Evolutionary conservation across 2,797 vertebrate species (phyloP), one percentile per base, ranked within the genome.

Genomic region (Knipowitschia caucasica): DNA sequence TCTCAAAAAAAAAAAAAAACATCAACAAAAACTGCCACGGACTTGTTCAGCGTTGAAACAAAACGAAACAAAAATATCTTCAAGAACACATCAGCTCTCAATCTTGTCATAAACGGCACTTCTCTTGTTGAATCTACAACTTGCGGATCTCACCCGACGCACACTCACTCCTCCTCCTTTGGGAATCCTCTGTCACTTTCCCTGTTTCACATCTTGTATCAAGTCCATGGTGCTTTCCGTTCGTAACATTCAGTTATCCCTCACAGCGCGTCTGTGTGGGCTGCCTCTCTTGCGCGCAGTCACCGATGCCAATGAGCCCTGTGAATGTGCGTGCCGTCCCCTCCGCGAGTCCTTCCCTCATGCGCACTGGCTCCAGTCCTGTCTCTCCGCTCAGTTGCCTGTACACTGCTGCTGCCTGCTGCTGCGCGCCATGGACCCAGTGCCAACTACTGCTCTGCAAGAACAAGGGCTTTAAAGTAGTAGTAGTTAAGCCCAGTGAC

Each of bases 361-460:
- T 55, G 65, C 66, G 67, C 71, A 54, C 69, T 69, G 45, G 56
- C 69, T 63, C 50, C 79, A 75, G 69, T 85, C 84, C 79, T 77
- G 69, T 85, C 84, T 82, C 78, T 78, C 70, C 58, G 58, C 74
- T 81, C 72, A 62, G 62, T 72, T 71, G 45, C 27, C 45, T 47
- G 26, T 31, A 14, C 18, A 31, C 45, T 31, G 59, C 45, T 31
- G 59, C 69, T 52, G 58, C 64, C 55, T 64, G 69, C 77, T 67
- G 75, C 73, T 72, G 64, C 53, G 71, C 67, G 67, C 72, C 64
- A 72, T 65, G 59, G 39, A 69, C 27, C 11, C n/a, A 44, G 26
- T 18, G 62, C 69, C 75, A 62, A 67, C 75, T 53, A 70, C 69
- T 67, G 65, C 58, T 77, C 71, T 58, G 5, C 21, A 7, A 14